Evolutionary conservation across 1,140 invertebrate genomes (phyloP).

Genomic region (Aphis gossypii): DNA sequence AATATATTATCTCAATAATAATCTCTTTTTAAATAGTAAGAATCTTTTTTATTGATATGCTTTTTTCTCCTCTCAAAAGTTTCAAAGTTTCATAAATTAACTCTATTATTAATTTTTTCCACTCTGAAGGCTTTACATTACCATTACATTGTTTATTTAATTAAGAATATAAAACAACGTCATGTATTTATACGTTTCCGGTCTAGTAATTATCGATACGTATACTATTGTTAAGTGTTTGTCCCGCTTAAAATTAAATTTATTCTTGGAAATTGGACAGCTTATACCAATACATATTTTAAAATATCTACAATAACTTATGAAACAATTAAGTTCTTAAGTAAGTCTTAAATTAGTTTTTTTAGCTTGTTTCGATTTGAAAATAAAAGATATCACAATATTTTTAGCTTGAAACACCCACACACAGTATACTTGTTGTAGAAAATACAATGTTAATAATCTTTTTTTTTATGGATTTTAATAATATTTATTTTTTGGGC

Average conservation of each 20-base stretch:
- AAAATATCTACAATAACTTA: neutral
- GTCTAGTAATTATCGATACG: neutral
- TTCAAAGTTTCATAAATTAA: neutral
- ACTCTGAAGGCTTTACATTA: neutral
- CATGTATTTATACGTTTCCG: neutral
- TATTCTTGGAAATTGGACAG: neutral
- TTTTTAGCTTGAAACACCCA: neutral
- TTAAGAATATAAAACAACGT: slow-evolving; percentile 4
- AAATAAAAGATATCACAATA: neutral
- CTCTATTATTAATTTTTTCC: neutral
- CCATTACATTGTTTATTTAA: neutral
- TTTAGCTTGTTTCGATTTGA: neutral
- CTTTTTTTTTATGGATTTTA: too few relatives aligned
- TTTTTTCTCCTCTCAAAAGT: neutral
- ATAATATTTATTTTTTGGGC: too few relatives aligned
- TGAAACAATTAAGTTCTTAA: neutral
- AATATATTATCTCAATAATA: neutral
- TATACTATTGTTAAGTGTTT: neutral
- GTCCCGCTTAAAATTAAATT: neutral
- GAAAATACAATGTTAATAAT: too few relatives aligned
- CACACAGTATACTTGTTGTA: neutral
- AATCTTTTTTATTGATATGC: neutral
- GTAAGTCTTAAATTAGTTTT: neutral
- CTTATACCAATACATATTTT: neutral
- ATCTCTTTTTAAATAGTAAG: neutral